Base-by-base conservation (phyloP, 2,797 vertebrate species). In the Pantherophis vulpinus region DNA sequence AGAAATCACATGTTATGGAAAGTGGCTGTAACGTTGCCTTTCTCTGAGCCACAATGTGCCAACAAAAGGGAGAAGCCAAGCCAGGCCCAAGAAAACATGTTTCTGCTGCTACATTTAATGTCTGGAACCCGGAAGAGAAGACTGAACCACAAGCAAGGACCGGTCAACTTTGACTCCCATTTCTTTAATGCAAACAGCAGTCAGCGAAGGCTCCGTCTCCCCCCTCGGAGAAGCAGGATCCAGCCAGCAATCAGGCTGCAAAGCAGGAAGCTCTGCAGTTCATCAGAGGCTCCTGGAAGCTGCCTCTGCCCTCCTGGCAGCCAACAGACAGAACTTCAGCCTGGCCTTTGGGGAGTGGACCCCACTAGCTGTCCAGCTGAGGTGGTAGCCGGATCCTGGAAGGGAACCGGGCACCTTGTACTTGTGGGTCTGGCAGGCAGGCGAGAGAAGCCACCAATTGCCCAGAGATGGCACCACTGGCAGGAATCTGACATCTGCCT, bases 151-250 rank as follows among this genome's bases (percentile, higher is more conserved):
- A 16, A 83, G 29, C 83, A 14, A 29, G 55, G 23, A 18, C 13
- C 1, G 74, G 10, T 79, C 56, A 91, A 83, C 90, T 90, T 16
- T 63, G 32, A 90, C 87, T 18, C 87, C 90, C 1, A 1, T 27
- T 74, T 32, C 86, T 91, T 79, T 90, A 90, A 93, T 58, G 92
- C 88, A 92, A 91, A 59, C 88, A 79, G 92, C n/a, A 27, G n/a
- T 7, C 56, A 7, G 16, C 55, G 90, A 86, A 90, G 74, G n/a
- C 27, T 25, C 87, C n/a, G 79, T 61, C 55, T 29, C 7, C 32
- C 89, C 29, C 60, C 47, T 29, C 4, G 3, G 4, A 83, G 54
- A 61, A 55, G 60, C 66, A 87, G 74, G 54, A 89, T 86, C 29
- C 1, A n/a, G 37, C 37, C 87, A 27, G 10, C 47, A 5, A 29